phyloP scores from a whole-genome alignment of 2,113 vertebrate species.

The Embiotoca jacksoni region DNA sequence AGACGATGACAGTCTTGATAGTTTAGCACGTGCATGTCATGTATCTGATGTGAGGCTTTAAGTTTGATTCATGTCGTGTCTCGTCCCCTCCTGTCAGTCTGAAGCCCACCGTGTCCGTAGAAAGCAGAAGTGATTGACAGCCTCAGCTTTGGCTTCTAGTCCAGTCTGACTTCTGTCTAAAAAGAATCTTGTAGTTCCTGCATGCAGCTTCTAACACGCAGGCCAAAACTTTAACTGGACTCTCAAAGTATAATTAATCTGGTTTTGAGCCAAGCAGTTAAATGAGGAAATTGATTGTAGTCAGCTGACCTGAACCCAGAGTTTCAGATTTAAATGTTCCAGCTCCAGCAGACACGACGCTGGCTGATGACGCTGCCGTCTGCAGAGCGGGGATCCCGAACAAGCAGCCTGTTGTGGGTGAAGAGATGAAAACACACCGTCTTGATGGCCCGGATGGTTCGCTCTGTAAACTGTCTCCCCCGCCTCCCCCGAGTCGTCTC shows the following conservation, averaged over 20 bases:
- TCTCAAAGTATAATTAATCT: background rate
- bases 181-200: too few species aligned
- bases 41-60: conserved; percentile 11
- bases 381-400: background rate
- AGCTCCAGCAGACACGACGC: background rate
- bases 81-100: conserved; percentile 18
- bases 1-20: background rate
- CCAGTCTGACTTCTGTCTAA: background rate
- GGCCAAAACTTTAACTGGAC: background rate
- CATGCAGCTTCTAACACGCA: too few species aligned
- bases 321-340: conserved; percentile 32
- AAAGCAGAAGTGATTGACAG: conserved; percentile 17
- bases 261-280: background rate
- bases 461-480: background rate
- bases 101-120: background rate
- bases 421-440: conserved; percentile 28
- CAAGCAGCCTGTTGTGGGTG: conserved; percentile 9
- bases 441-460: background rate
- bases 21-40: conserved; percentile 2
- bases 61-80: conserved; percentile 38
- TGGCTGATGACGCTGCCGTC: background rate
- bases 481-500: background rate
- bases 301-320: background rate
- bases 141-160: background rate
- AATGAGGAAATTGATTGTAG: background rate